These are phyloP conservation scores for Synergus gifuensis DNA, from an alignment of 2,888 invertebrate genomes.

Conservation along the genomic window DNA sequence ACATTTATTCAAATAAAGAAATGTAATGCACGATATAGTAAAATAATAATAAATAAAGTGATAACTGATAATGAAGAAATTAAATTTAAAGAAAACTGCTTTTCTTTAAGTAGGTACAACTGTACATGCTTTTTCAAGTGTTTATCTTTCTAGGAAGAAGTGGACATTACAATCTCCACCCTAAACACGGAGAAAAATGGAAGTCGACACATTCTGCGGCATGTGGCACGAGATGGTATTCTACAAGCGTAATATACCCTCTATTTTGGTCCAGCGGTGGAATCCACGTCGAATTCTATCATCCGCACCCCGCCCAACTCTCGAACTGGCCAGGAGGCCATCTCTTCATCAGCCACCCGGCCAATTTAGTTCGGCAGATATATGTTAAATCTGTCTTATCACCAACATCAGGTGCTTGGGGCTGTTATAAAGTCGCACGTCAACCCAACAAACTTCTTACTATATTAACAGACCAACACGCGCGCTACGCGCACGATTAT, in stretches of 20 bases:
- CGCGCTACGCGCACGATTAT: too few relatives aligned
- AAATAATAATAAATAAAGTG: too few relatives aligned
- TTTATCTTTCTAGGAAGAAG: conserved; percentile 7
- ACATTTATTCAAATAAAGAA: background rate
- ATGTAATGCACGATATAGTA: background rate
- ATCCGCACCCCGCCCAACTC: conserved; percentile 61
- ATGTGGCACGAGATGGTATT: conserved; percentile 67
- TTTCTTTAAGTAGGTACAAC: background rate
- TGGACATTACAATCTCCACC: background rate
- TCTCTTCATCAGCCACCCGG: conserved; percentile 64
- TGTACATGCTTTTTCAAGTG: background rate
- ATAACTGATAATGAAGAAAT: too few relatives aligned
- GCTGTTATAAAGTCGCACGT: conserved; percentile 19
- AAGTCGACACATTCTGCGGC: conserved; percentile 48
- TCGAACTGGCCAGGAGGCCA: conserved; percentile 42
- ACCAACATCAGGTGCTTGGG: background rate
- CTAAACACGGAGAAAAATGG: background rate
- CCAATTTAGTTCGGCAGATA: conserved; percentile 71
- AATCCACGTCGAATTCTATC: conserved; percentile 75
- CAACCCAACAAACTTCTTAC: background rate
- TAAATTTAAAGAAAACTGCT: background rate
- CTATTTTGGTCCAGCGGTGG: conserved; percentile 74
- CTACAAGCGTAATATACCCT: conserved; percentile 69
- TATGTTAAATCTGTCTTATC: conserved; percentile 69
- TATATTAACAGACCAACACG: too few relatives aligned